phyloP scores from a whole-genome alignment of 2,113 vertebrate species.

The Larimichthys crocea region DNA sequence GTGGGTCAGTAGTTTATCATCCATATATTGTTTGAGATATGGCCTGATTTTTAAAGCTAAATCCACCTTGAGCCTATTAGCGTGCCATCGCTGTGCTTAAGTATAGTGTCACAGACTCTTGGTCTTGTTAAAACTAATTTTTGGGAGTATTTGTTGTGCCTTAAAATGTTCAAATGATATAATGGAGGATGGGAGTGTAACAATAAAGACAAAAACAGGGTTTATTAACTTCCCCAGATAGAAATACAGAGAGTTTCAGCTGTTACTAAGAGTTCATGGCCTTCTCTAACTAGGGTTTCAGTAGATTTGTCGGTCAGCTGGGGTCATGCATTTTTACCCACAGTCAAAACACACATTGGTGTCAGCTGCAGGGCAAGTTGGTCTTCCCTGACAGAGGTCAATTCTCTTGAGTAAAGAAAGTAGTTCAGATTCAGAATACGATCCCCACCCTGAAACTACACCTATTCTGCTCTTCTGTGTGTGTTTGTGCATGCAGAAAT shows the following conservation, averaged over 20 bases:
- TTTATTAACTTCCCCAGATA: background rate
- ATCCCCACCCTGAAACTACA: background rate
- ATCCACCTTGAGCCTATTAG: background rate
- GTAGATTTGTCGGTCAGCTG: slow-evolving; percentile 21
- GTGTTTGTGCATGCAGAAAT: background rate
- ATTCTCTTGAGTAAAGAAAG: background rate
- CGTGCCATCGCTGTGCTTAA: no score
- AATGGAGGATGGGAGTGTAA: background rate
- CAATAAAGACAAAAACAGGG: background rate
- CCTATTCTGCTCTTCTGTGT: background rate
- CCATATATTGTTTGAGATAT: background rate
- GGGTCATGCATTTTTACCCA: slow-evolving; percentile 39
- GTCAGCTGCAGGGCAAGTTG: slow-evolving; percentile 41
- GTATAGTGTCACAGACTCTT: no score
- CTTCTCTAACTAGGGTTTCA: slow-evolving; percentile 1
- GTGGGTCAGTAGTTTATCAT: background rate
- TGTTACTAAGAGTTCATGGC: slow-evolving; percentile 22
- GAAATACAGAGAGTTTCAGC: slow-evolving; percentile 1
- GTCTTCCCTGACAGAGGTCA: slow-evolving; percentile 13
- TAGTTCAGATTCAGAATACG: slow-evolving; percentile 4
- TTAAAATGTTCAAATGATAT: background rate
- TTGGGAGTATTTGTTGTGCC: background rate
- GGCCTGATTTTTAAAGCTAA: background rate
- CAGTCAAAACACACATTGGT: slow-evolving; percentile 37
- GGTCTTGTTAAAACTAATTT: background rate